Conservation (phyloP, 2,888 invertebrate species). For the Sarcophaga caerulescens region DNA sequence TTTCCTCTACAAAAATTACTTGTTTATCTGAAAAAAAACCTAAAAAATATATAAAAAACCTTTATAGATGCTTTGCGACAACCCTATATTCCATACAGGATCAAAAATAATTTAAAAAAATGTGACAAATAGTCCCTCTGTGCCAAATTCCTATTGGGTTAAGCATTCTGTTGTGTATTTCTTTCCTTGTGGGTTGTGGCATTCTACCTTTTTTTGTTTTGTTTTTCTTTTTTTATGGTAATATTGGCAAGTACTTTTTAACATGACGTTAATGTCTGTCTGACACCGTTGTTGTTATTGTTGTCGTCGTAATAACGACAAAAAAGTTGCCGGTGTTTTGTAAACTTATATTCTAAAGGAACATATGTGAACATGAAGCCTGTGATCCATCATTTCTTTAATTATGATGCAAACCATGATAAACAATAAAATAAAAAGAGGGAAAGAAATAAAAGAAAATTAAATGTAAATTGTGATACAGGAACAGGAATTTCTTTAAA, state of each 20-base stretch:
- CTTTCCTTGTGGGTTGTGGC: background rate
- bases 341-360: too few relatives aligned
- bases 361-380: constrained; percentile 33
- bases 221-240: background rate
- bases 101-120: too few relatives aligned
- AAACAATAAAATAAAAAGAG: constrained; percentile 16
- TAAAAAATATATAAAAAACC: too few relatives aligned
- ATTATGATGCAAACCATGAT: constrained; percentile 59
- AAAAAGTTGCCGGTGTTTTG: constrained; percentile 57
- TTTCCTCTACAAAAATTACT: too few relatives aligned
- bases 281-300: background rate
- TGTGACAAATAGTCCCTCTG: too few relatives aligned
- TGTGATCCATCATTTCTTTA: constrained; percentile 63
- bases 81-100: too few relatives aligned
- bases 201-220: background rate
- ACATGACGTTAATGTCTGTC: constrained; percentile 33
- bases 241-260: constrained; percentile 39
- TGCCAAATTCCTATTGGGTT: background rate
- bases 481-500: too few relatives aligned
- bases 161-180: background rate
- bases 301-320: constrained; percentile 21
- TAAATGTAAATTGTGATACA: background rate
- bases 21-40: too few relatives aligned
- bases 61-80: too few relatives aligned
- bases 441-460: background rate